Evolutionary conservation across 2,888 invertebrate genomes (phyloP), one percentile per base, ranked within the genome.

Genomic region (Eulithis prunata): DNA sequence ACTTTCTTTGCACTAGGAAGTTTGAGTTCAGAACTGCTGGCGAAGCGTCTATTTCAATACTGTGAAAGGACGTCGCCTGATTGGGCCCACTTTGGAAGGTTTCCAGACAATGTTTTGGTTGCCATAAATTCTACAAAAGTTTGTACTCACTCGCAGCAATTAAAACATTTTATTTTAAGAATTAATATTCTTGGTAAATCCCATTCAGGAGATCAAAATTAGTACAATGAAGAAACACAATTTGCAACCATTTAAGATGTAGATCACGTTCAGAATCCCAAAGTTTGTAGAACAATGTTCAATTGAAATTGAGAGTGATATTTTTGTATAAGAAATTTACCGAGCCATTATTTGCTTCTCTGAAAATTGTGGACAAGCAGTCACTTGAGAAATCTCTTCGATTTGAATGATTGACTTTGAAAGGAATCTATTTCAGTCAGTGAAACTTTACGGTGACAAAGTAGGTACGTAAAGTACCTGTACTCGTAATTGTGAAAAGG

Each of bases 1-100:
- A 89, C 88, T 91, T 91, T 89, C 87, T 87, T 89, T 87, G 81
- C 85, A 75, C 84, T 83, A 76, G 72, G 76, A 86, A 87, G 85
- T 87, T 89, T 83, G 79, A 80, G 77, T 75, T 77, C 75, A 77
- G 82, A 88, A 88, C 84, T 87, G 86, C 76, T 72, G 75, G 80
- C 81, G 64, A 64, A 57, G 66, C 66, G 64, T 66, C 70, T 61
- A 60, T 64, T 68, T 64, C 70, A 70, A 64, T 68, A 63, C 63
- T 56, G 58, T 66, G 64, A 60, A 65, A 64, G 54, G 67, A 64
- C 60, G 54, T 52, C 51, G 62, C 65, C 63, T 66, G 67, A 66
- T 70, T 70, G 66, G 66, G 68, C 63, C 66, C 66, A 70, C 70
- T 70, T 70, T 57, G 61, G 62, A 68, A 59, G 64, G 68, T 57